Base-by-base conservation (phyloP, 1,140 invertebrate species). In the Drosophila virilis region DNA sequence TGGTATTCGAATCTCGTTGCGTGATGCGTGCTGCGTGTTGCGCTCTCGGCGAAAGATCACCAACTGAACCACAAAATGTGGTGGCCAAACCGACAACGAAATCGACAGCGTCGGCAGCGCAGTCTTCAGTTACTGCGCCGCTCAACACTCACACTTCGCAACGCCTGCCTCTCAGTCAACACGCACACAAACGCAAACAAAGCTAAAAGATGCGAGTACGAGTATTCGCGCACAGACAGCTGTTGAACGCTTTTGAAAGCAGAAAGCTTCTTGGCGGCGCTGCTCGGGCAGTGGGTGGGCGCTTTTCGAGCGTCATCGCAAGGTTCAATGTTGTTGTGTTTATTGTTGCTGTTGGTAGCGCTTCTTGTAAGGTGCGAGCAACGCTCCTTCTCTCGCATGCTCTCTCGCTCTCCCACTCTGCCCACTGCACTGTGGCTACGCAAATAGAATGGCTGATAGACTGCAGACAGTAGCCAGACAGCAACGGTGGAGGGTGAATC, bases 171-270 rank as follows among this genome's bases (percentile, higher is more conserved):
- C 78, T 60, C 72, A 22, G 51, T 61, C 61, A 73, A 72, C 77
- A 64, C 67, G 46, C 50, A 64, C 10, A 67, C 66, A 51, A 15
- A 32, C 12, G 22, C 42, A 46, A 22, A 50, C 35, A 77, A 77
- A 84, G 64, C 68, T 54, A 50, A 57, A 57, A 64, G 70, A 85
- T 70, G 68, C 66, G 46, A 74, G 17, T 17, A 17, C 17, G 17
- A 17, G 73, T 68, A 60, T 64, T 70, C 58, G 35, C 57, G 12
- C 37, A 38, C 67, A 78, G 75, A 74, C 83, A 86, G 83, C 83
- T 86, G 84, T 86, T 88, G 84, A 88, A 83, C 69, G 80, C 78
- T 83, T 83, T 83, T 64, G 76, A 78, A 60, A 75, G 65, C 74
- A 60, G 15, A 85, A 85, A 81, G 74, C 82, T 81, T 57, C 50